A percentile compares a stretch with the other conserved stretches of the same genome.
Evolutionary conservation across 2,113 vertebrate species (phyloP).

Genomic region (Pseudorectes ferrugineus): DNA sequence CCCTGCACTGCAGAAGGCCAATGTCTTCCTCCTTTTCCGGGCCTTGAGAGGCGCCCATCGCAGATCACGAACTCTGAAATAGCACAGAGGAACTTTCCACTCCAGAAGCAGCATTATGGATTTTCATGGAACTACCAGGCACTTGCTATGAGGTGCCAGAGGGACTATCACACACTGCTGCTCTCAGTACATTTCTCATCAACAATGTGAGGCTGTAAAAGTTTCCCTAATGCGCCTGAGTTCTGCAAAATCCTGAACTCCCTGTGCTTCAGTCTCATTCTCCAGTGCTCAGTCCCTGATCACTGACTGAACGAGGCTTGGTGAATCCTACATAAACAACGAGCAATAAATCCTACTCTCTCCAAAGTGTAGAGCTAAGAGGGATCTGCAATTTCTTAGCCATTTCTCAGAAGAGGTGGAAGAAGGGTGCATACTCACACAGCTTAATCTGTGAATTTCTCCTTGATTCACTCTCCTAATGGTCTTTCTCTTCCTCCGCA

Average conservation of each 20-base stretch:
- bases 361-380: background rate
- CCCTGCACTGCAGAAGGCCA: background rate
- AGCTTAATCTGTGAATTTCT: conserved; percentile 81
- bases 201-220: rapidly evolving
- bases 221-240: background rate
- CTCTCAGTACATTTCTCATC: background rate
- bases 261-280: background rate
- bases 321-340: background rate
- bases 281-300: background rate
- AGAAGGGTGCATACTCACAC: conserved; percentile 82
- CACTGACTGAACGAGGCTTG: background rate
- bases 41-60: background rate
- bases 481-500: conserved; percentile 83
- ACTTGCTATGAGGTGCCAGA: background rate
- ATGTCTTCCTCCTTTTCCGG: background rate
- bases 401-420: background rate
- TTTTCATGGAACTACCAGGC: background rate
- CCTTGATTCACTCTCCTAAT: conserved; percentile 73
- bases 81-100: background rate
- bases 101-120: background rate
- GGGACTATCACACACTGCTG: too few relatives aligned
- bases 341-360: background rate
- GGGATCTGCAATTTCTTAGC: background rate
- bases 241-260: background rate
- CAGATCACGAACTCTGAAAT: background rate